Conservation (phyloP, 1,140 invertebrate genomes). For the Drosophila elegans region DNA sequence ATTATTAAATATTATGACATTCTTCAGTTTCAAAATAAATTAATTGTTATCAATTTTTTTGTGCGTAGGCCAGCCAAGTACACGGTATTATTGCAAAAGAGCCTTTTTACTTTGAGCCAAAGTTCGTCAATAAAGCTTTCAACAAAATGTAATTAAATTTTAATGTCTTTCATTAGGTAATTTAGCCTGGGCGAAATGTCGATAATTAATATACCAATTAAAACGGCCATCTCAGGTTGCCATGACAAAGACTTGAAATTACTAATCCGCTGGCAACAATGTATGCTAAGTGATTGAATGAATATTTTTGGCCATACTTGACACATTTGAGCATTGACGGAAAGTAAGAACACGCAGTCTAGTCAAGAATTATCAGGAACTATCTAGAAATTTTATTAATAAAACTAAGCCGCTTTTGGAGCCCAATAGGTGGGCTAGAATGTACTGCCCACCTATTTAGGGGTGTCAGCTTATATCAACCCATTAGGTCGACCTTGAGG, state of each 20-base stretch:
- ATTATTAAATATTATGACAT: no score
- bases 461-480: slow-evolving; percentile 20
- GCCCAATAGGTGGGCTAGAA: background rate
- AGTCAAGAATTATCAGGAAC: background rate
- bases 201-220: slow-evolving; percentile 43
- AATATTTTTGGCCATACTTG: slow-evolving; percentile 14
- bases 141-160: slow-evolving; percentile 30
- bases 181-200: slow-evolving; percentile 14
- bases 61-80: no score
- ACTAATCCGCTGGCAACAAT: slow-evolving; percentile 15
- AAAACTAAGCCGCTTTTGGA: slow-evolving; percentile 4
- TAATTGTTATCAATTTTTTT: no score
- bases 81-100: background rate
- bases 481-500: slow-evolving; percentile 1
- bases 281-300: slow-evolving; percentile 2
- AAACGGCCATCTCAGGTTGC: slow-evolving; percentile 7
- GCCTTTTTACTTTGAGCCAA: background rate
- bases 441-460: slow-evolving; percentile 3
- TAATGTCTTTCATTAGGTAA: slow-evolving; percentile 10
- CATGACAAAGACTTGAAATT: slow-evolving; percentile 20
- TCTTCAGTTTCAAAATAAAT: no score
- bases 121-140: background rate
- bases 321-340: background rate
- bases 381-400: background rate
- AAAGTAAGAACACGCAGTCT: slow-evolving; percentile 1